Evolutionary conservation across 2,888 invertebrate species (phyloP).

Genomic region (Spicauda simplicius): DNA sequence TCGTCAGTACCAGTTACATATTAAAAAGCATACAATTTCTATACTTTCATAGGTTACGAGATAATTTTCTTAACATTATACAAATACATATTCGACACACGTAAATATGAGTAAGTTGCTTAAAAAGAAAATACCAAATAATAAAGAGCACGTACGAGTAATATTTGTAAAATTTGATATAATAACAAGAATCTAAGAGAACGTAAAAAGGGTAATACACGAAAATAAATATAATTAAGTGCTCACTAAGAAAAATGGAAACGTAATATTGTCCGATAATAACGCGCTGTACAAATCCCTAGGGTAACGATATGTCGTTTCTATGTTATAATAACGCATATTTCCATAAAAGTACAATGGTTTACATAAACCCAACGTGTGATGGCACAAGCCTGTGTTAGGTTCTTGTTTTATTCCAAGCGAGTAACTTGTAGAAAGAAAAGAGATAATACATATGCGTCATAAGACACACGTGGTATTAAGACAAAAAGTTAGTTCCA

Average conservation of each 20-base stretch:
- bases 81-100: too few species aligned
- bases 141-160: not conserved
- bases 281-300: constrained; percentile 53
- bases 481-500: too few species aligned
- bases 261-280: constrained; percentile 45
- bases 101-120: too few species aligned
- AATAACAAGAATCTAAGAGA: not conserved
- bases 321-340: constrained; percentile 59
- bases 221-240: constrained; percentile 18
- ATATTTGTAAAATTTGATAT: not conserved
- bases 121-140: too few species aligned
- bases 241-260: constrained; percentile 27
- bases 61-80: too few species aligned
- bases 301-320: constrained; percentile 52
- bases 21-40: too few species aligned
- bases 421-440: not conserved
- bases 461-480: too few species aligned
- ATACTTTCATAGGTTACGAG: too few species aligned
- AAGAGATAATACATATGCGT: not conserved
- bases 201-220: not conserved
- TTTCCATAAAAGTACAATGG: constrained; percentile 68
- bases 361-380: constrained; percentile 64
- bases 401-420: not conserved
- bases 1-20: too few species aligned
- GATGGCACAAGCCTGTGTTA: constrained; percentile 58